A percentile compares a stretch with the other conserved stretches of the same genome.
phyloP scores from a whole-genome alignment of 2,888 invertebrate species.

The Rhogogaster chlorosoma region DNA sequence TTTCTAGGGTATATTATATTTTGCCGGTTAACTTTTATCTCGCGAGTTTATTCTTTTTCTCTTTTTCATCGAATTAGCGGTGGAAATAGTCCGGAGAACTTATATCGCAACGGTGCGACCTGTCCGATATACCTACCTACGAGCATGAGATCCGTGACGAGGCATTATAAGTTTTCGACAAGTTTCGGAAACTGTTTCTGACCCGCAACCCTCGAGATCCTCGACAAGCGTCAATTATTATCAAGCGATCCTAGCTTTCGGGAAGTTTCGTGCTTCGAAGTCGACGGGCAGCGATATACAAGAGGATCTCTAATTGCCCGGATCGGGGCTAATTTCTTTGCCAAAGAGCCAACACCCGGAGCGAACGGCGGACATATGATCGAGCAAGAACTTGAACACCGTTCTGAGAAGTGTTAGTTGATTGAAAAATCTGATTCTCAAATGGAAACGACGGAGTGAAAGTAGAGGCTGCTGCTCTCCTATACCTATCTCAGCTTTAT shows the following conservation, averaged over 20 bases:
- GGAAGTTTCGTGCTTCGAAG: conserved; percentile 3
- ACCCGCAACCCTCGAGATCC: conserved; percentile 21
- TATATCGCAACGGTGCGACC: not conserved
- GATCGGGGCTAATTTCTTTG: not conserved
- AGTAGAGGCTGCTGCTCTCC: not conserved
- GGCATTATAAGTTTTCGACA: conserved; percentile 19
- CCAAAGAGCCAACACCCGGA: not conserved
- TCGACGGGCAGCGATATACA: conserved; percentile 4
- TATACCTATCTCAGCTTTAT: conserved; percentile 2
- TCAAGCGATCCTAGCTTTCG: conserved; percentile 28
- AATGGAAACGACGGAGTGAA: not conserved
- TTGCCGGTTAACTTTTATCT: not conserved
- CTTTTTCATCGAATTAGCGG: too few relatives aligned
- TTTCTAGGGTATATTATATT: not conserved
- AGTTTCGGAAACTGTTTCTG: conserved; percentile 21
- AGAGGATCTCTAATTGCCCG: not conserved
- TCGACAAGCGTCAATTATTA: conserved; percentile 39
- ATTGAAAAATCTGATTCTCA: not conserved
- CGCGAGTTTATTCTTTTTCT: not conserved
- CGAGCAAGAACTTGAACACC: not conserved
- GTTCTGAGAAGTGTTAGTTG: not conserved
- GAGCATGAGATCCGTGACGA: not conserved
- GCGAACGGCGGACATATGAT: not conserved
- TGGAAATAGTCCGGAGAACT: not conserved
- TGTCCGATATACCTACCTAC: not conserved